Base-by-base conservation (phyloP, 2,888 invertebrate species). In the Perithous albicinctus region DNA sequence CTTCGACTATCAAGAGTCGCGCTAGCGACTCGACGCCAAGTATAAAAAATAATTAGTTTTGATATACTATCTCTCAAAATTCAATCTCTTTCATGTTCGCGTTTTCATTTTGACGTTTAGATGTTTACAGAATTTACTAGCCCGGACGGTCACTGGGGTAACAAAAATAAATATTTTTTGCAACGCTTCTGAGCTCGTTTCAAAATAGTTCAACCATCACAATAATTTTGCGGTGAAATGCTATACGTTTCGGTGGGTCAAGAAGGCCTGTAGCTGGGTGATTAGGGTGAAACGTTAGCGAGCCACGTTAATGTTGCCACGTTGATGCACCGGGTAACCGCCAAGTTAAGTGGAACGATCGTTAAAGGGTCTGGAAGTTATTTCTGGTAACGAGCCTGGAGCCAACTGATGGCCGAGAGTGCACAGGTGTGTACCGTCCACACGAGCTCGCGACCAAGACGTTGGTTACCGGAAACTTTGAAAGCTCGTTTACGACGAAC, bases 311-410 rank as follows among this genome's bases (percentile, higher is more conserved):
- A 70, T 18, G 70, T 56, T 56, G 41, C 41, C 56, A 18, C 56
- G 70, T 56, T 41, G 56, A 56, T 56, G 41, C 70, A 26, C 54
- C 70, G 70, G 41, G 56, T 41, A 56, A 56, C 70, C 56, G 70
- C 70, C 70, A 56, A 70, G 70, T 70, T 70, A 43, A 87, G 84
- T 82, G 81, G 79, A 84, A 83, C 80, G 84, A 79, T 87, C 86
- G 82, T 87, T 87, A 86, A 86, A 82, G 81, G 67, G 38, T 43
- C 59, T 59, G 29, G 29, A 70, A 54, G 73, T 85, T 86, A 83
- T 82, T 83, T 85, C 73, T 66, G 83, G 80, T 87, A 86, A 86
- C 85, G 86, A 86, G 86, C 56, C 80, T 59, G 81, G 79, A 75
- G 43, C 41, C 48, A 32, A 35, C 35, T 59, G 83, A 70, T 70